Evolutionary conservation across 2,797 vertebrate genomes (phyloP), one percentile per base, ranked within the genome.

Genomic region (Remorina albescens): DNA sequence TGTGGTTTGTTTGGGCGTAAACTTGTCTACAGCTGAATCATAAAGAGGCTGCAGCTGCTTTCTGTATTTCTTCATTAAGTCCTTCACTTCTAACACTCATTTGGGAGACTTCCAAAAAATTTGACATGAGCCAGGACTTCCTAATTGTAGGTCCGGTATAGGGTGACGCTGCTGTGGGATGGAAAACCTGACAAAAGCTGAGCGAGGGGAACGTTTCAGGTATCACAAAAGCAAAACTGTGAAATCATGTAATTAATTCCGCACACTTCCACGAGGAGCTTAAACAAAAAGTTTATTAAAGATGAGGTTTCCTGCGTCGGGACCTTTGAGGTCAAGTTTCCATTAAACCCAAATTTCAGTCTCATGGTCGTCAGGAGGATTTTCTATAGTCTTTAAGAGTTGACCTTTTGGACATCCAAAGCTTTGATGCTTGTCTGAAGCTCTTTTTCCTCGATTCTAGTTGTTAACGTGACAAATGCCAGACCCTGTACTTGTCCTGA

Each of bases 71-170:
- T 58, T 44, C 44, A 32, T 15, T 10, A 42, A 41, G 18, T 30
- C 46, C 36, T 37, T 72, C 21, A 13, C 32, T 19, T 67, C 55
- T 46, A 71, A 71, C 49, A 6, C 25, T 62, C 50, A 2, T 64
- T 63, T 84, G 83, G 74, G 83, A 36, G 37, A 51, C 12, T 1
- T 18, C 15, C 53, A 67, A 28, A 71, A 37, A 9, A 3, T 1
- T 18, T 59, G 79, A 90, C 28, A 46, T 19, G 55, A 57, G 72
- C 11, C 86, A 90, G 84, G 64, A 66, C 68, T 44, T 67, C 64
- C 63, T 78, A 66, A 58, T 23, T 6, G 71, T 32, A 19, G 16
- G 62, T 36, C 34, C 12, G 4, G 51, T 16, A 5, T 3, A 34
- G 44, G 2, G 10, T 11, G 63, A 67, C 9, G 9, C 46, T 57